Conservation (phyloP, 2,888 invertebrate genomes). For the Hirtodrosophila duncani region DNA sequence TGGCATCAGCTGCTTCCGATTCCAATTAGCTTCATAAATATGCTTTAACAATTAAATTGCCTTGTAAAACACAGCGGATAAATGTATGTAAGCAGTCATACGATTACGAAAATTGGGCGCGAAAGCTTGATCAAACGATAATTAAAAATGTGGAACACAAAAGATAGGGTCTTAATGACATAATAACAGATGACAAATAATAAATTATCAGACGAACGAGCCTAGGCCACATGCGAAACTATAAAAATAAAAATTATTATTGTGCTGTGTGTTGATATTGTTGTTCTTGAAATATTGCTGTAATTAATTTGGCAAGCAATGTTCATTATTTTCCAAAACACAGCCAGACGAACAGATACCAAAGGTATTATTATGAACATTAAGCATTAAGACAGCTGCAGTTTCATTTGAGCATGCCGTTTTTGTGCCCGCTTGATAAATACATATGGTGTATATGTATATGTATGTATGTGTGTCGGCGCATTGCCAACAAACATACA, state of each 20-base stretch:
- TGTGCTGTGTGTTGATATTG: conserved; percentile 12
- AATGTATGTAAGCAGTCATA: conserved; percentile 36
- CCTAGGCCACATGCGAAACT: conserved; percentile 44
- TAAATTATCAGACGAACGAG: conserved; percentile 52
- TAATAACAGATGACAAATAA: conserved; percentile 73
- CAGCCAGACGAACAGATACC: background rate
- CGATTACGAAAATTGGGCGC: background rate
- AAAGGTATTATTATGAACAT: conserved; percentile 42
- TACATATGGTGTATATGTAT: conserved; percentile 13
- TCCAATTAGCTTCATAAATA: no score
- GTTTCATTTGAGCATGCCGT: background rate
- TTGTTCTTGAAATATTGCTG: conserved; percentile 57
- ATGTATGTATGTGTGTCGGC: no score
- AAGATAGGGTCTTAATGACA: conserved; percentile 59
- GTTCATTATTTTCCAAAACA: conserved; percentile 55
- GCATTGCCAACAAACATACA: conserved; percentile 20
- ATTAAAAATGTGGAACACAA: conserved; percentile 60
- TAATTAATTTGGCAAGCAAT: conserved; percentile 61
- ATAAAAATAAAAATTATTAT: no score
- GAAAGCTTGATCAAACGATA: conserved; percentile 61
- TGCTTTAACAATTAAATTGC: conserved; percentile 65
- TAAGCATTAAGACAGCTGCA: conserved; percentile 33
- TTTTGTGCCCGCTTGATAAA: conserved; percentile 18
- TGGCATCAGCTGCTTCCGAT: conserved; percentile 31
- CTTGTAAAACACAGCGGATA: conserved; percentile 55